phyloP scores from a whole-genome alignment of 2,797 vertebrate species.

The Pseudomugil gertrudae region DNA sequence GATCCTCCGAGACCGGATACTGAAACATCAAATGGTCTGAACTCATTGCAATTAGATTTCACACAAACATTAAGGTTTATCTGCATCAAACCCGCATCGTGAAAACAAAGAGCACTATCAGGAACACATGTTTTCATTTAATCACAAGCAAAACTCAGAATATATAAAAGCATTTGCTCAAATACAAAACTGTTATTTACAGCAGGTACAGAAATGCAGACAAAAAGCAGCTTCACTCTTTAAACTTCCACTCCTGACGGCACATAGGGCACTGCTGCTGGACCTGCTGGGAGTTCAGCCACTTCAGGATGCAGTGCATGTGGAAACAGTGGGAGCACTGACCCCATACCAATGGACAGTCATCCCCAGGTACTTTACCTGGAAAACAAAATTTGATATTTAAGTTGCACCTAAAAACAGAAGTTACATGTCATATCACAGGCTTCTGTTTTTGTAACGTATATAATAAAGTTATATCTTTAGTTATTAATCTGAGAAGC shows the following conservation, averaged over 20 bases:
- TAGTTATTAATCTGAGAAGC: no score
- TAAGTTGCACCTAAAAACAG: background rate
- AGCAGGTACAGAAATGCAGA: background rate
- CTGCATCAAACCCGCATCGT: background rate
- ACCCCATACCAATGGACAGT: slow-evolving; percentile 98
- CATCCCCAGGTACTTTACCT: slow-evolving; percentile 97
- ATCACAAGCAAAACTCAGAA: background rate
- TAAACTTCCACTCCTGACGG: slow-evolving; percentile 98
- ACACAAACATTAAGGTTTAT: background rate
- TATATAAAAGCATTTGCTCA: background rate
- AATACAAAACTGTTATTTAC: background rate
- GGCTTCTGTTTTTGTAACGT: no score
- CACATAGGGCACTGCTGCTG: slow-evolving; percentile 99
- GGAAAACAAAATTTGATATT: slow-evolving; percentile 24
- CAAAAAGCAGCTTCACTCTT: slow-evolving; percentile 82
- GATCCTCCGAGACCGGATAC: background rate
- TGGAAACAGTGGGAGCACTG: slow-evolving; percentile 99
- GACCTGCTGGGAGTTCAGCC: slow-evolving; percentile 97
- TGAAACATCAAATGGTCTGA: background rate
- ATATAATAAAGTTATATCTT: no score
- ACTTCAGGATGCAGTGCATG: slow-evolving; percentile 99
- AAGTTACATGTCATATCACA: background rate
- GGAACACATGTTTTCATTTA: background rate
- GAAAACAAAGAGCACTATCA: background rate
- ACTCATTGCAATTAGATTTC: background rate